These are phyloP conservation scores for Hyposmocoma kahamanoa DNA, from an alignment of 1,140 invertebrate genomes.

Conservation along the genomic window DNA sequence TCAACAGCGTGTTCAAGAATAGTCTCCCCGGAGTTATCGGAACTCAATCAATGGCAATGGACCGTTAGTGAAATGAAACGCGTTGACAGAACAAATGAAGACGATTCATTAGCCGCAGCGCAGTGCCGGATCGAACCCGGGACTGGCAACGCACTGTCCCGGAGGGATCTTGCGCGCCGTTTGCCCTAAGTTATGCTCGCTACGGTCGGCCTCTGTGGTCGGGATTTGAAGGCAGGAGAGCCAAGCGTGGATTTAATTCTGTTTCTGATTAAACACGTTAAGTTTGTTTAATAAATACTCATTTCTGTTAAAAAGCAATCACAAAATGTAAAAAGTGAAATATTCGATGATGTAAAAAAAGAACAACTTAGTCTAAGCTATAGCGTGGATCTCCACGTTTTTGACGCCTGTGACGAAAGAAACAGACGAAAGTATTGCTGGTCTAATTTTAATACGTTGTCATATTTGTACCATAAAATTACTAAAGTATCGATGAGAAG, in stretches of 20 bases:
- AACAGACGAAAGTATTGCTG: no score
- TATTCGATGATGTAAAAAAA: no score
- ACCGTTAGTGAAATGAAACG: conserved; percentile 6
- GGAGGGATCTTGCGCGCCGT: conserved; percentile 6
- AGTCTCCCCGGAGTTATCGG: neutral
- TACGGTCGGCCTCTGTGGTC: conserved; percentile 1
- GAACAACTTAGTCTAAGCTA: no score
- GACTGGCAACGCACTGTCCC: conserved; percentile 1
- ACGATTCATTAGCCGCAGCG: conserved; percentile 11
- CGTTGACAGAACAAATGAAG: conserved; percentile 19
- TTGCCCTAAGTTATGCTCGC: conserved; percentile 4
- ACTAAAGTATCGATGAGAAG: no score
- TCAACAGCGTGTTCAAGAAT: neutral
- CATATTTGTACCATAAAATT: neutral
- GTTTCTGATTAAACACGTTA: no score
- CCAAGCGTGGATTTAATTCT: no score
- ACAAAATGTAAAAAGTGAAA: no score
- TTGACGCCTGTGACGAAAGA: no score
- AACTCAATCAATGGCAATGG: conserved; percentile 12
- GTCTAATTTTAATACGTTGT: no score
- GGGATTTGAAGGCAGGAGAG: neutral
- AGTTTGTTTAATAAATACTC: no score
- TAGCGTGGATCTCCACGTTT: no score
- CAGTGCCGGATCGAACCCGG: conserved; percentile 11
- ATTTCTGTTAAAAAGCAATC: no score